Conservation (phyloP, 2,888 invertebrate species). For the Plagodis dolabraria region DNA sequence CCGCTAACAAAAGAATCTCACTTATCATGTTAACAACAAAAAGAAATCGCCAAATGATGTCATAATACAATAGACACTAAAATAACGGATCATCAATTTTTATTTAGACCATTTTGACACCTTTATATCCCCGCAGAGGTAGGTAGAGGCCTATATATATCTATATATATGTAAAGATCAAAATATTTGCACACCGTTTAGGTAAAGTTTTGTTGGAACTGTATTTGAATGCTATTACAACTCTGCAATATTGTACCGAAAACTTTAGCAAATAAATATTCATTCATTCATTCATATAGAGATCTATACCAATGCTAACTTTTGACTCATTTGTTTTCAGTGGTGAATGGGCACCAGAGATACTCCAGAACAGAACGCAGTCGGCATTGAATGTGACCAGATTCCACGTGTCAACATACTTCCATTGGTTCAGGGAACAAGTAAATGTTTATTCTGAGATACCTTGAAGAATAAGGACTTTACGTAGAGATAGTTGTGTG, state of each 20-base stretch:
- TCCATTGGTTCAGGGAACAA: constrained; percentile 91
- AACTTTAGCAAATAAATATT: too few relatives aligned
- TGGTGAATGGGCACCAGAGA: constrained; percentile 91
- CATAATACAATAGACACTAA: too few relatives aligned
- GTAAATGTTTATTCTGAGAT: constrained; percentile 89
- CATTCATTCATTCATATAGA: too few relatives aligned
- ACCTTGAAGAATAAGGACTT: constrained; percentile 77
- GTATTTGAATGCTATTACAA: too few relatives aligned
- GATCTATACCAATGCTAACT: not conserved
- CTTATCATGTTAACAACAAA: too few relatives aligned
- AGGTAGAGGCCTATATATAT: not conserved
- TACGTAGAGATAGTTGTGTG: constrained; percentile 48
- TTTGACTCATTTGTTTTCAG: constrained; percentile 72
- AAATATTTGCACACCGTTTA: too few relatives aligned
- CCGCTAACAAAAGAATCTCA: too few relatives aligned
- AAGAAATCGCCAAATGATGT: too few relatives aligned
- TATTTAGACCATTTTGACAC: not conserved
- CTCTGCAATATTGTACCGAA: too few relatives aligned
- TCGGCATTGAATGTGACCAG: constrained; percentile 88
- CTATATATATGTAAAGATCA: too few relatives aligned
- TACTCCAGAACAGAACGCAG: constrained; percentile 88
- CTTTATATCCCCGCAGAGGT: not conserved
- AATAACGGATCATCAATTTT: too few relatives aligned
- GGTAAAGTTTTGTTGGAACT: too few relatives aligned
- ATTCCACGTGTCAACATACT: constrained; percentile 87